These are phyloP conservation scores for Eptesicus fuscus DNA, from an alignment of 2,113 vertebrate species.

Conservation along the genomic window DNA sequence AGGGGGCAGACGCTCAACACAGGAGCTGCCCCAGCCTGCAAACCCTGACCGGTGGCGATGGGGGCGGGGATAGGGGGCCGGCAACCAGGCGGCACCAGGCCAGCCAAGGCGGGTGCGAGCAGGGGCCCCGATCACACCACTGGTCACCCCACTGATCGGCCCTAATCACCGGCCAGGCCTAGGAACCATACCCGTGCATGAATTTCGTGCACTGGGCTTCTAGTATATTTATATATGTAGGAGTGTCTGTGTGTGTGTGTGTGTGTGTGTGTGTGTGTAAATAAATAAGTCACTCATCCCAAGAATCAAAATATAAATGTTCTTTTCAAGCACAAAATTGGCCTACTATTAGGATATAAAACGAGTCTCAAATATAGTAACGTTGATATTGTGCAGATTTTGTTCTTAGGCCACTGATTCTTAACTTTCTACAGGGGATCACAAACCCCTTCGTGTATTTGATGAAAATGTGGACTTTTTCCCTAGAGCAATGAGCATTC, in stretches of 20 bases:
- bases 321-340: neutral
- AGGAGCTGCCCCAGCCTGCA: too few species aligned
- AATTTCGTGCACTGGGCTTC: too few species aligned
- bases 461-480: neutral
- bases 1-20: too few species aligned
- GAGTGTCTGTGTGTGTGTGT: neutral
- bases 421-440: neutral
- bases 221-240: neutral
- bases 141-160: too few species aligned
- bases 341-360: neutral
- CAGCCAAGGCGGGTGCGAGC: too few species aligned
- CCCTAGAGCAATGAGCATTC: neutral
- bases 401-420: neutral
- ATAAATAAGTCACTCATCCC: neutral
- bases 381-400: neutral
- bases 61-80: too few species aligned
- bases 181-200: too few species aligned
- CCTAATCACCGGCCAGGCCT: too few species aligned
- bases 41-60: too few species aligned
- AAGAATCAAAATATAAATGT: neutral
- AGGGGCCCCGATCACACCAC: too few species aligned
- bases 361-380: neutral
- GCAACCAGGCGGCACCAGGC: too few species aligned
- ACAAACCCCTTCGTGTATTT: neutral
- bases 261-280: neutral